Evolutionary conservation across 2,888 invertebrate species (phyloP), one percentile per base, ranked within the genome.

Genomic region (Iphiclides podalirius): DNA sequence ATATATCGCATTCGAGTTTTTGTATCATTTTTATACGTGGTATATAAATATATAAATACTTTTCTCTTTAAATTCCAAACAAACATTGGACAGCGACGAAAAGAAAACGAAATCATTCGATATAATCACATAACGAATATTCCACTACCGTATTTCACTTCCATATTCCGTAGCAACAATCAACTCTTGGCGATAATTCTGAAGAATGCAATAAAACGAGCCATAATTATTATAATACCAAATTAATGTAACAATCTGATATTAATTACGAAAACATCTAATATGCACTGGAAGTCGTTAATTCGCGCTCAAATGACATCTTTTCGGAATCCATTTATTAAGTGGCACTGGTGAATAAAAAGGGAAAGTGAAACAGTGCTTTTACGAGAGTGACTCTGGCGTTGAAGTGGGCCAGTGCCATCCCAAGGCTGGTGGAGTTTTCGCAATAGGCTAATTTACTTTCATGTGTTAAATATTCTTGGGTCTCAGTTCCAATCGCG

Each of bases 401-500:
- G 40, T 54, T 38, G 35, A 66, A 63, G 57, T 52, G 12, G 54
- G 64, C 57, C 63, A 64, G 64, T 64, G 63, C 57, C 64, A 57
- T 65, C 61, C 53, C 60, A 66, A 72, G 72, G 69, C 55, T 66
- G 63, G 65, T 67, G 61, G 42, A 43, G n/a, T 63, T 73, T 69
- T 64, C 60, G 67, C 64, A 76, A 76, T 62, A 52, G 15, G 58
- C 60, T 63, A 65, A 73, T 67, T 70, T 60, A 73, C 65, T 72
- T 71, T 65, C 61, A 58, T 63, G 59, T 61, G 56, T 15, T 59
- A 66, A 61, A 62, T 58, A 63, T 47, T 57, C 53, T 52, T 55
- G 42, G 53, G 48, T 53, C 65, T 53, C 67, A 76, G 75, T 75
- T 67, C 46, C 60, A 53, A 62, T 65, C 50, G 63, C 35, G 47